Base-by-base conservation (phyloP, 2,888 invertebrate genomes). In the Agrotis clavis region DNA sequence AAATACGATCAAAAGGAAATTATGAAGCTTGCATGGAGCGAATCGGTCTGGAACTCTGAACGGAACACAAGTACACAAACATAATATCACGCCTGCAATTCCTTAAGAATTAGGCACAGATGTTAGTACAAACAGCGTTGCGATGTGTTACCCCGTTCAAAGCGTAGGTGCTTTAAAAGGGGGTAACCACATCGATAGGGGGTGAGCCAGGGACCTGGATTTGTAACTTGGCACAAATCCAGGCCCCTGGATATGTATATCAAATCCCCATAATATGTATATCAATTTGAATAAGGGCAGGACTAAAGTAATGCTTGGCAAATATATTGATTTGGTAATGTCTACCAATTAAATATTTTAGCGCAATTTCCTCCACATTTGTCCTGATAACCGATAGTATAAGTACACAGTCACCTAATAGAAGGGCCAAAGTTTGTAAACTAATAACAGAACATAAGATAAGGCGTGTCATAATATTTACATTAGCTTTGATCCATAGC, bases 391-490 rank as follows among this genome's bases (percentile, higher is more conserved):
- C 53, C 54, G 63, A 67, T 64, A 63, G 47, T 56, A 57, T 14
- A 21, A 73, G 30, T 19, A 48, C 14, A 59, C 13, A 41, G 25
- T 41, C 51, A 67, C 11, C 57, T 18, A 60, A 53, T 53, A n/a
- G 35, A 67, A 82, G 73, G 79, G 63, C 60, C 79, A 79, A 64
- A 72, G 79, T 71, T 75, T 79, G 76, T 73, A 35, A 57, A 76
- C 54, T 41, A 59, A 18, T 64, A 59, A 53, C 54, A 45, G 30
- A 21, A 63, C 30, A 35, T n/a, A 57, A 77, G 72, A 81, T 81
- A 79, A 77, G 72, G 45, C 68, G 68, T 84, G 78, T 81, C 83
- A 87, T 79, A 87, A 89, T 90, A 88, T 92, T 91, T 88, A 88
- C 85, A 74, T 85, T 81, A 70, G 78, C 82, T 83, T 78, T 86